These are phyloP conservation scores for Candoia aspera DNA, from an alignment of 2,113 vertebrate species.

Conservation along the genomic window DNA sequence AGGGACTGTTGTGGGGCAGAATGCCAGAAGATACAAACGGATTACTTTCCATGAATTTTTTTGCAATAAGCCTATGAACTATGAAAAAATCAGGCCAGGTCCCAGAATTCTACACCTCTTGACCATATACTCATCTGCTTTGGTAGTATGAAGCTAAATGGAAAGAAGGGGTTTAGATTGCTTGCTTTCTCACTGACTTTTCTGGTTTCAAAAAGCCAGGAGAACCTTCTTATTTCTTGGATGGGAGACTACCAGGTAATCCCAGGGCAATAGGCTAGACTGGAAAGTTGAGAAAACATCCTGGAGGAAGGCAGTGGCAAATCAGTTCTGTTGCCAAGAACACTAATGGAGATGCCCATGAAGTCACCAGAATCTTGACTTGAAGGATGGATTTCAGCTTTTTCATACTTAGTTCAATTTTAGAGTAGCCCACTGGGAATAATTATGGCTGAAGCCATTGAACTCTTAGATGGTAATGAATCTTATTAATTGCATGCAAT, in stretches of 20 bases:
- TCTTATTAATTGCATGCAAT: too few species aligned
- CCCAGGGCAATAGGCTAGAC: not conserved
- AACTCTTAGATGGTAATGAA: too few species aligned
- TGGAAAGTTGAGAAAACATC: not conserved
- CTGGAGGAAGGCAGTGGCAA: not conserved
- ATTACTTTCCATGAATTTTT: not conserved
- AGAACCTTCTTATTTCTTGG: not conserved
- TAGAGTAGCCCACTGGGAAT: too few species aligned
- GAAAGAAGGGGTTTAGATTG: not conserved
- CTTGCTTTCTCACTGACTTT: not conserved
- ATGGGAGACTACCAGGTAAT: not conserved
- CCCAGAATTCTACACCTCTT: not conserved
- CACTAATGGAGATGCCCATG: too few species aligned
- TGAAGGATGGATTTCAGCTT: too few species aligned
- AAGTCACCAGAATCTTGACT: too few species aligned
- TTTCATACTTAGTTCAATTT: too few species aligned
- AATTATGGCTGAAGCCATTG: too few species aligned
- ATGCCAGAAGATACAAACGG: not conserved
- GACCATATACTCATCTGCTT: not conserved
- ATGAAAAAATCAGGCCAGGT: not conserved
- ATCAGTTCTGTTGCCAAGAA: not conserved
- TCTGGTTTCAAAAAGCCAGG: not conserved
- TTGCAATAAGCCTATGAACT: not conserved
- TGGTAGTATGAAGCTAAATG: not conserved
- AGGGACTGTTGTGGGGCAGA: not conserved